phyloP scores from a whole-genome alignment of 2,797 vertebrate species.

The Neosilurus hyrtlii region DNA sequence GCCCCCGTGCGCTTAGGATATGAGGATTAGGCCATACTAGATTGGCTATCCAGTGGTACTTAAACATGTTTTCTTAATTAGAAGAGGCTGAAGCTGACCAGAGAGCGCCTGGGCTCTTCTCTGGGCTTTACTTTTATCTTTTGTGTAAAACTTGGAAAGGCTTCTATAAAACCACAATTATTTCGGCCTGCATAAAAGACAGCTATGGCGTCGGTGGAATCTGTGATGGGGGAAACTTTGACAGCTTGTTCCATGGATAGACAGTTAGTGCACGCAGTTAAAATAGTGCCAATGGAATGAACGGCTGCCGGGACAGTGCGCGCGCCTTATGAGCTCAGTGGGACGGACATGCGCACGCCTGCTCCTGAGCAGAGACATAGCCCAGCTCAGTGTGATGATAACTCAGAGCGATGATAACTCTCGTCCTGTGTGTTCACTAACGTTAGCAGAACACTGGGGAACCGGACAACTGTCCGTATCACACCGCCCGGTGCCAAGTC shows the following conservation, averaged over 20 bases:
- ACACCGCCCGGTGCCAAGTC: background rate
- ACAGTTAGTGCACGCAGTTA: constrained; percentile 39
- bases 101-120: constrained; percentile 25
- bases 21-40: constrained; percentile 29
- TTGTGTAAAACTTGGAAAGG: constrained; percentile 42
- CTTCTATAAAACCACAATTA: constrained; percentile 37
- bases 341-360: constrained; percentile 9
- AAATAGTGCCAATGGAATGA: constrained; percentile 67
- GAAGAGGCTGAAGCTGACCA: constrained; percentile 15
- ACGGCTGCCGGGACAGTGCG: constrained; percentile 57
- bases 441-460: background rate
- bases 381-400: constrained; percentile 6
- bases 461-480: constrained; percentile 1
- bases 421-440: background rate
- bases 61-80: constrained; percentile 36
- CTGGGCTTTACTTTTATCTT: constrained; percentile 33
- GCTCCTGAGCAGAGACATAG: background rate
- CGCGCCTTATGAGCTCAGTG: constrained; percentile 29
- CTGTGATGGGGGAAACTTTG: constrained; percentile 35
- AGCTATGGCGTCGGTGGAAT: constrained; percentile 32
- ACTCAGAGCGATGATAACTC: constrained; percentile 1
- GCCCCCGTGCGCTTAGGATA: constrained; percentile 31
- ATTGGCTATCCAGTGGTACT: constrained; percentile 14
- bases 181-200: constrained; percentile 29
- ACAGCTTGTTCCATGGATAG: constrained; percentile 42